Evolutionary conservation across 2,888 invertebrate species (phyloP), one percentile per base, ranked within the genome.

Genomic region (Limnephilus marmoratus): DNA sequence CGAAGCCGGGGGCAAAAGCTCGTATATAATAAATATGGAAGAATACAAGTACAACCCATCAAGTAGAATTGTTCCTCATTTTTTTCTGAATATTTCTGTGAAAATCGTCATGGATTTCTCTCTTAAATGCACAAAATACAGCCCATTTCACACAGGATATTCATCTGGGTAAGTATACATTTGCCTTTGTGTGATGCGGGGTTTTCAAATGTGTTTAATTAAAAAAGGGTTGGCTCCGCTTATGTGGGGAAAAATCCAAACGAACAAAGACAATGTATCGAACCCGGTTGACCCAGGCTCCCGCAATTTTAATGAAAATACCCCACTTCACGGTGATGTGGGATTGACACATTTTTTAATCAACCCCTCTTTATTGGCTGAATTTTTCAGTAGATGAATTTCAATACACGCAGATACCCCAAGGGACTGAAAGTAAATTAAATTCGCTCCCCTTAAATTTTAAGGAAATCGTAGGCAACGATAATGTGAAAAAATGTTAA

Each of bases 331-430:
- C 82, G 45, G 37, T 86, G 92, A 92, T 92, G 92, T 81, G 88
- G 92, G 92, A 92, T 92, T 92, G 92, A 92, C 92, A 92, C 88
- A 90, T 92, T 92, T 92, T 92, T 92, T 92, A 89, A 89, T 89
- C 81, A 37, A 89, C 80, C 81, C 37, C 68, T 31, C 88, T 41
- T 80, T 89, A 89, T 89, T 68, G 80, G 88, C 37, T 13, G 80
- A 34, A 89, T 81, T 89, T 89, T 89, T 81, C 80, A 68, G 80
- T 68, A 37, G 88, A 89, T 89, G 88, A 45, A 89, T 89, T 89
- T 89, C 88, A 89, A 80, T 89, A 80, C 80, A 81, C 88, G 41
- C 86, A 49, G 45, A 86, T 41, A 41, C 80, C 80, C 88, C 88
- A 41, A 9, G 81, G 88, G 81, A 80, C 24, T 89, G 88, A 34